Conservation (phyloP, 2,888 invertebrate species). For the Hydroisotoma schaefferi region DNA sequence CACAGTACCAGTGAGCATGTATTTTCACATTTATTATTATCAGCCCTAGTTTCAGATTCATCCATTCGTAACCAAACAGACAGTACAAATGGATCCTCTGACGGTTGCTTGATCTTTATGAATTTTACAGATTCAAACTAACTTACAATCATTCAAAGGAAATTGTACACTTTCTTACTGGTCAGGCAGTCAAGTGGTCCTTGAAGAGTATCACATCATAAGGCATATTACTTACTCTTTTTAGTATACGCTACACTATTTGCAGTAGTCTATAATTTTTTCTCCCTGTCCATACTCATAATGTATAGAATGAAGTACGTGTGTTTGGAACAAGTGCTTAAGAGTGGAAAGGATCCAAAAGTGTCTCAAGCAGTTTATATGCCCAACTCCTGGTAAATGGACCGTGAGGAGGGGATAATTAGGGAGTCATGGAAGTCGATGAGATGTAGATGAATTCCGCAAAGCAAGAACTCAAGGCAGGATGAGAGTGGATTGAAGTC, state of each 20-base stretch:
- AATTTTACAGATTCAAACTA: conserved; percentile 4
- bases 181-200: too few species aligned
- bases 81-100: not conserved
- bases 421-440: conserved; percentile 21
- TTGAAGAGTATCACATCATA: too few species aligned
- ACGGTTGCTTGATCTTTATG: too few species aligned
- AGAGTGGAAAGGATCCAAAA: not conserved
- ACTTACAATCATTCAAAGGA: too few species aligned
- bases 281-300: too few species aligned
- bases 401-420: conserved; percentile 19
- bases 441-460: conserved; percentile 31
- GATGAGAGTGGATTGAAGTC: conserved; percentile 17
- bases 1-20: too few species aligned
- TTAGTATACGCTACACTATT: too few species aligned
- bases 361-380: not conserved
- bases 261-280: too few species aligned
- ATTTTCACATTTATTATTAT: not conserved
- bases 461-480: conserved; percentile 5
- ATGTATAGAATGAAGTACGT: not conserved
- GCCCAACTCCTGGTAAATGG: conserved; percentile 13
- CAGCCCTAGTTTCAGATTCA: conserved; percentile 2
- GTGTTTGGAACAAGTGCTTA: not conserved
- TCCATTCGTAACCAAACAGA: conserved; percentile 8
- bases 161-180: too few species aligned
- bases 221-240: too few species aligned